Evolutionary conservation across 2,797 vertebrate species (phyloP).

Genomic region (Hozukius guyotensis): DNA sequence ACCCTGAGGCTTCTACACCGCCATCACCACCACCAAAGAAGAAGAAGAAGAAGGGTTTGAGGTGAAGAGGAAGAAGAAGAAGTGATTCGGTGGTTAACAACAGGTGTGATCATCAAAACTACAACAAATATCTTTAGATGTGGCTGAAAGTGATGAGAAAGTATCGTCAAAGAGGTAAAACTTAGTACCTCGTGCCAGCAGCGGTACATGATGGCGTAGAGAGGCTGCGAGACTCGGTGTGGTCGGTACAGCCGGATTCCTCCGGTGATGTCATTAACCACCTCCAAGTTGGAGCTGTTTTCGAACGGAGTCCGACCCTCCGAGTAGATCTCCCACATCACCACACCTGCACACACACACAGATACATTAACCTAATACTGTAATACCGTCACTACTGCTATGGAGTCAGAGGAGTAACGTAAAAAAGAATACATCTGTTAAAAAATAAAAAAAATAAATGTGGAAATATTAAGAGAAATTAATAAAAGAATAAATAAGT

Average conservation of each 20-base stretch:
- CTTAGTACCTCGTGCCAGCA: constrained; percentile 90
- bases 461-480: too few relatives aligned
- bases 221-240: constrained; percentile 67
- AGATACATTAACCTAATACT: not conserved
- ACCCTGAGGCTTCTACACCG: constrained; percentile 70
- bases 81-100: not conserved
- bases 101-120: not conserved
- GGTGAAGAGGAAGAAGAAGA: not conserved
- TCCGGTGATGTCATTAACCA: constrained; percentile 86
- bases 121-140: not conserved
- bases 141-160: not conserved
- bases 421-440: too few relatives aligned
- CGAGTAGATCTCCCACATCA: constrained; percentile 93
- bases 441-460: too few relatives aligned
- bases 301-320: constrained; percentile 90
- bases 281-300: constrained; percentile 84
- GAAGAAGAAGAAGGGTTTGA: not conserved
- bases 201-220: constrained; percentile 89
- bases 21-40: not conserved
- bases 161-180: too few relatives aligned
- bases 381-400: not conserved
- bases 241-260: constrained; percentile 89
- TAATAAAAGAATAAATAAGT: too few relatives aligned
- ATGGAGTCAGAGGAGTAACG: fast-evolving
- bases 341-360: constrained; percentile 82